These are phyloP conservation scores for Ephialtes manifestator DNA, from an alignment of 2,888 invertebrate species.

Conservation along the genomic window DNA sequence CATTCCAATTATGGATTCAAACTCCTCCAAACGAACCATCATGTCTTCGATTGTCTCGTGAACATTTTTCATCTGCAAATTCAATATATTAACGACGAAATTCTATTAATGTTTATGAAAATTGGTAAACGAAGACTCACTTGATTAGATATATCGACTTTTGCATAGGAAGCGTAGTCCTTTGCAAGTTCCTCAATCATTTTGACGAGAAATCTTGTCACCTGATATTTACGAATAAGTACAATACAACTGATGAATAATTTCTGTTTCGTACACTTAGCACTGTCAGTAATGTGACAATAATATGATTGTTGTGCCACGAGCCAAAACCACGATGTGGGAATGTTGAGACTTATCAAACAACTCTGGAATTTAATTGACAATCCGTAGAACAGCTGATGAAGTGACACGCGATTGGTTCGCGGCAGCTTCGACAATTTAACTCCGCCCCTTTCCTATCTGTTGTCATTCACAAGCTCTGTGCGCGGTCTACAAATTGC, in stretches of 20 bases:
- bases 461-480: neutral
- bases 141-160: slow-evolving; percentile 80
- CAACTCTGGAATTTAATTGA: slow-evolving; percentile 10
- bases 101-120: neutral
- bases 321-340: neutral
- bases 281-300: neutral
- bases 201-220: slow-evolving; percentile 8
- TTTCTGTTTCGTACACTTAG: neutral
- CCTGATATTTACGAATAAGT: slow-evolving; percentile 2
- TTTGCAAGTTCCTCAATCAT: slow-evolving; percentile 82
- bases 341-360: neutral
- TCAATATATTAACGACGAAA: neutral
- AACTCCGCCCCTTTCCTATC: neutral
- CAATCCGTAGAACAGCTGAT: slow-evolving; percentile 15
- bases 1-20: slow-evolving; percentile 85
- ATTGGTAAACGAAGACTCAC: slow-evolving; percentile 72
- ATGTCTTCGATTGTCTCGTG: slow-evolving; percentile 84
- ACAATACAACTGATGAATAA: neutral
- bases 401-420: neutral
- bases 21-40: slow-evolving; percentile 85
- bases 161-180: slow-evolving; percentile 82
- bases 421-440: neutral
- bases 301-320: neutral
- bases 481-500: neutral
- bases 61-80: slow-evolving; percentile 80